Evolutionary conservation across 2,888 invertebrate genomes (phyloP), one percentile per base, ranked within the genome.

Genomic region (Netelia virgata): DNA sequence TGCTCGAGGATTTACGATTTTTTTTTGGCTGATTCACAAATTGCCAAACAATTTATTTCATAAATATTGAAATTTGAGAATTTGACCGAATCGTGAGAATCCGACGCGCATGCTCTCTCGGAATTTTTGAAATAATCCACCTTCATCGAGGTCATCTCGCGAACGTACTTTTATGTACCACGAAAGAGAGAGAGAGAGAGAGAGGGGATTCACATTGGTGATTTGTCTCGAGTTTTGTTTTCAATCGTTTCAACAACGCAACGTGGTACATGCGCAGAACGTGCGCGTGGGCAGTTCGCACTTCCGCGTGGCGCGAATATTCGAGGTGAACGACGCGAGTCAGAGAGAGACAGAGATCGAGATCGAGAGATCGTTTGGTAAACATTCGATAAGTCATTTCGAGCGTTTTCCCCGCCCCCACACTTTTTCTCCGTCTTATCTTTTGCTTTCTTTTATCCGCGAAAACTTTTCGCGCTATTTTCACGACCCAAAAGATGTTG

Each of bases 231-330:
- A n/a, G 14, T 28, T 47, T 50, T 28, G 43, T 36, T 50, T 61
- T 20, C n/a, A 23, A 50, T 69, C 28, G 9, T 50, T 59, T 18
- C 3, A 36, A 70, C 59, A 63, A 23, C 53, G 16, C 11, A 14
- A 43, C 28, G 20, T 41, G 23, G 75, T 75, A 10, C 5, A 43
- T 9, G 5, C 47, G 5, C 16, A 59, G 16, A 23, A 14, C 14
- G 20, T 50, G 5, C 23, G 83, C 50, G 83, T 80, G 79, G 83
- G 79, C 73, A 69, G 43, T 3, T 10, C 69, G 70, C 72, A 83
- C 66, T 83, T 83, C 83, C 83, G 83, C 79, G 75, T 80, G 69
- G 73, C 72, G 41, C 66, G 70, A 83, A 79, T 76, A 75, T 75
- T 72, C 63, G 63, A 59, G 55, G 14, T 14, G 16, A 18, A 14